These are phyloP conservation scores for Orgyia antiqua DNA, from an alignment of 2,888 invertebrate genomes.

Conservation along the genomic window DNA sequence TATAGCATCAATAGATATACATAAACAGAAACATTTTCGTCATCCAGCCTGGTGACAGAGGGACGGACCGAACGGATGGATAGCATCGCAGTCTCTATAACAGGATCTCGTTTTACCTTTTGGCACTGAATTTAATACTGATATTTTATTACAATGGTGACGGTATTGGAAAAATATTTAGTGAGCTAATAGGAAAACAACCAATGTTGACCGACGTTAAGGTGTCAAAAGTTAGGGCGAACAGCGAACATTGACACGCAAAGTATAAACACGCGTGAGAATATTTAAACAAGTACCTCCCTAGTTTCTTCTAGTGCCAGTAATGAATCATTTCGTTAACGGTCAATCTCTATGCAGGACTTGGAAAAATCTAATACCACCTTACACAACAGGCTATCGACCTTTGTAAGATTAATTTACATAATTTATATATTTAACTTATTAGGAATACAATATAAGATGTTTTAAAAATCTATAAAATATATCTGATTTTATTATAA, in stretches of 20 bases:
- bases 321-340: conserved; percentile 74
- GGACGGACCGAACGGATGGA: too few relatives aligned
- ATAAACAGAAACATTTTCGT: too few relatives aligned
- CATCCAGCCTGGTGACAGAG: too few relatives aligned
- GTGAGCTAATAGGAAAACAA: conserved; percentile 54
- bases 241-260: conserved; percentile 66
- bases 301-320: conserved; percentile 66
- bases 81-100: too few relatives aligned
- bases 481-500: too few relatives aligned
- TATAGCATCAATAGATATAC: too few relatives aligned
- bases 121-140: too few relatives aligned
- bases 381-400: conserved; percentile 46
- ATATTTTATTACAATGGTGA: conserved; percentile 34
- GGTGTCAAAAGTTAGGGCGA: conserved; percentile 65
- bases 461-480: too few relatives aligned
- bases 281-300: conserved; percentile 71
- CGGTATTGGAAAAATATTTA: conserved; percentile 57
- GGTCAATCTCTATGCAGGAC: conserved; percentile 50
- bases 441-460: conserved; percentile 15
- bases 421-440: conserved; percentile 34
- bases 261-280: conserved; percentile 66
- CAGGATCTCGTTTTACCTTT: too few relatives aligned
- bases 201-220: conserved; percentile 52
- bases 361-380: conserved; percentile 54
- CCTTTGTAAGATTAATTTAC: conserved; percentile 48